Percentiles rank a stretch among this genome's conserved stretches.
phyloP scores from a whole-genome alignment of 2,797 vertebrate genomes.

The Bradypodion pumilum region DNA sequence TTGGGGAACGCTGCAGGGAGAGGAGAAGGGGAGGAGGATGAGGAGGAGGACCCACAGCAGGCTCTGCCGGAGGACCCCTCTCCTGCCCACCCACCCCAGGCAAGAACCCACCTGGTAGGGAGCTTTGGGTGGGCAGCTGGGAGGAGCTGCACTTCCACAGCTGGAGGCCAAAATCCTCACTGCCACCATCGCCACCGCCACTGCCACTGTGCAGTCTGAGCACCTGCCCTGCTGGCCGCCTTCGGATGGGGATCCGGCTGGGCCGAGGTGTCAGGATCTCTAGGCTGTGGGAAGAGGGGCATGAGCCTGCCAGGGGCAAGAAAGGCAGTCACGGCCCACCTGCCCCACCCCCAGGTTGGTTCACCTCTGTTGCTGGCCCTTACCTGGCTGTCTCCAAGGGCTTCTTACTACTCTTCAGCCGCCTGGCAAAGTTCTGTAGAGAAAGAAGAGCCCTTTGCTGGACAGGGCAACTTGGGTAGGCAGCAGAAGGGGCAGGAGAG shows the following conservation, averaged over 20 bases:
- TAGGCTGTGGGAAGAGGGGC: conserved; percentile 26
- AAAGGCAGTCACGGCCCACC: no score
- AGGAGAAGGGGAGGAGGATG: not conserved
- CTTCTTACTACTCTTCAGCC: conserved; percentile 15
- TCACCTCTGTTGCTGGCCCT: not conserved
- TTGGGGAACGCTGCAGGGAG: conserved; percentile 63
- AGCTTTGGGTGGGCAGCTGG: conserved; percentile 57
- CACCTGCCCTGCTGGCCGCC: conserved; percentile 23
- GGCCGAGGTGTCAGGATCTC: conserved; percentile 55
- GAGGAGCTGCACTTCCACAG: conserved; percentile 72
- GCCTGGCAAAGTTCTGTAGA: conserved; percentile 21
- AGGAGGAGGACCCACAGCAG: no score
- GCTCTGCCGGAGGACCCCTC: no score
- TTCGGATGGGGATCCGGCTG: conserved; percentile 78
- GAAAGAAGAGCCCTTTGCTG: not conserved
- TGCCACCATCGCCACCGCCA: conserved; percentile 39
- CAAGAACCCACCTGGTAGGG: conserved; percentile 50
- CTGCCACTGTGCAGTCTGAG: conserved; percentile 11
- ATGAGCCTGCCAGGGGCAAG: not conserved
- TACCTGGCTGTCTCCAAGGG: conserved; percentile 13
- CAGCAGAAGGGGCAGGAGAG: no score
- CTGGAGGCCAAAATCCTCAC: conserved; percentile 57
- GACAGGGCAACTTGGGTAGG: no score
- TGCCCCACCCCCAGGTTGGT: no score
- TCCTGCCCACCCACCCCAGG: no score